Conservation (phyloP, 53 echinoderm and acorn worm genomes). For the Paelopatides confundens region DNA sequence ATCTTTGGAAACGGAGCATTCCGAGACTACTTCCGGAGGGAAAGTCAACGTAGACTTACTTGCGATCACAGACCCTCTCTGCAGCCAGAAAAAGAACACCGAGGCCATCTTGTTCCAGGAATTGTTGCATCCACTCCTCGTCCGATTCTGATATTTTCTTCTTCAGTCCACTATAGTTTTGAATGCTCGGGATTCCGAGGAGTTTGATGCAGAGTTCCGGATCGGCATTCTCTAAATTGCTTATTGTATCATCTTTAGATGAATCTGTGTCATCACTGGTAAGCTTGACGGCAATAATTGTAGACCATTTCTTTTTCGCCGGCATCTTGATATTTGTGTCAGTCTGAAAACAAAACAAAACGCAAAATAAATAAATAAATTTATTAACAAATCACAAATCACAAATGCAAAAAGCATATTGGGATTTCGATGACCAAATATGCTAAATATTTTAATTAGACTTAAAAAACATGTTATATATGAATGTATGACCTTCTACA, state of each 20-base stretch:
- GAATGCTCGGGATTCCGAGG: constrained; percentile 82
- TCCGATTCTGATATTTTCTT: constrained; percentile 58
- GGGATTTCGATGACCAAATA: too few relatives aligned
- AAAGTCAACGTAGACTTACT: constrained; percentile 8
- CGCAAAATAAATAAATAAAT: too few relatives aligned
- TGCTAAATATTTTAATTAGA: too few relatives aligned
- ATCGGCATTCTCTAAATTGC: constrained; percentile 89
- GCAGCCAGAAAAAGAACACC: constrained; percentile 70
- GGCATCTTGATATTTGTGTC: constrained; percentile 10
- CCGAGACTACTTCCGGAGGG: too few relatives aligned
- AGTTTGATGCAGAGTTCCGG: constrained; percentile 98
- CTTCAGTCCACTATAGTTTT: constrained; percentile 88
- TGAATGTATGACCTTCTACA: too few relatives aligned
- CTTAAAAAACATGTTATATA: too few relatives aligned
- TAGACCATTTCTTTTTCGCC: constrained; percentile 14
- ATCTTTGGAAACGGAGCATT: too few relatives aligned
- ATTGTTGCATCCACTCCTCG: constrained; percentile 80
- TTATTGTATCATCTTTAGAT: constrained; percentile 42
- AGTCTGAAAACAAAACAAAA: not conserved
- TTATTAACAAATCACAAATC: too few relatives aligned
- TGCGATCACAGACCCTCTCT: constrained; percentile 64
- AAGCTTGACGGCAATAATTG: not conserved
- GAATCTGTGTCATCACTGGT: constrained; percentile 37
- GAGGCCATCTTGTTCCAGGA: constrained; percentile 81
- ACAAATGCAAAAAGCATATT: too few relatives aligned